phyloP scores from a whole-genome alignment of 1,140 invertebrate genomes.

The Drosophila mauritiana region DNA sequence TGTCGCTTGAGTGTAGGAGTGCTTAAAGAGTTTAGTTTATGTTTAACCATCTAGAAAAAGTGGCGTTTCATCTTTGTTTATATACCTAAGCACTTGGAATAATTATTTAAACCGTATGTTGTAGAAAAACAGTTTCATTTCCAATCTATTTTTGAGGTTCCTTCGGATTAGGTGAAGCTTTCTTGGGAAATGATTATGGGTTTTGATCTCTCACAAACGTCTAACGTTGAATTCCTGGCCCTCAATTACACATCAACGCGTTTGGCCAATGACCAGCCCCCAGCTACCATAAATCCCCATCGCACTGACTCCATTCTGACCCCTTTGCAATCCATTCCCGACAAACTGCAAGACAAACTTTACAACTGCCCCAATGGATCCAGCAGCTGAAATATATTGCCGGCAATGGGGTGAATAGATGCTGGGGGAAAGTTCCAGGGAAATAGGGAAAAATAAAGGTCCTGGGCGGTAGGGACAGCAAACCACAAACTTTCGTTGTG shows the following conservation, averaged over 20 bases:
- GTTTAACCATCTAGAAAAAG: too few relatives aligned
- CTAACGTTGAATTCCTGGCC: conserved; percentile 11
- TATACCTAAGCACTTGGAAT: background rate
- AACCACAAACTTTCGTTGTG: conserved; percentile 52
- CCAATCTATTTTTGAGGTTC: background rate
- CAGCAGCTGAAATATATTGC: conserved; percentile 38
- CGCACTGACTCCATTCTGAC: conserved; percentile 15
- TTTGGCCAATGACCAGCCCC: conserved; percentile 37
- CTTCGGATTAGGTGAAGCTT: background rate
- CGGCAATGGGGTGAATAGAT: background rate
- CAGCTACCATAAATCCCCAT: conserved; percentile 14
- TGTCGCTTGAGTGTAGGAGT: background rate
- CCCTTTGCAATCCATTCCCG: conserved; percentile 29
- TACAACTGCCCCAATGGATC: conserved; percentile 36
- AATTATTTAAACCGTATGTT: background rate
- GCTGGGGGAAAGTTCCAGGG: background rate
- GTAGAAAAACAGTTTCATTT: background rate
- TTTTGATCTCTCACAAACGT: conserved; percentile 15
- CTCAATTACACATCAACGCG: conserved; percentile 62
- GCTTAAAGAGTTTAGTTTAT: background rate
- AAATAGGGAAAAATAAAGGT: background rate
- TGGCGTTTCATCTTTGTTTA: background rate
- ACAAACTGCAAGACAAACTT: conserved; percentile 56
- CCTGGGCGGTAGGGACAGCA: conserved; percentile 18
- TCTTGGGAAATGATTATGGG: background rate